A percentile compares a stretch with the other conserved stretches of the same genome.
phyloP scores from a whole-genome alignment of 2,797 vertebrate species.

The Meda fulgida region DNA sequence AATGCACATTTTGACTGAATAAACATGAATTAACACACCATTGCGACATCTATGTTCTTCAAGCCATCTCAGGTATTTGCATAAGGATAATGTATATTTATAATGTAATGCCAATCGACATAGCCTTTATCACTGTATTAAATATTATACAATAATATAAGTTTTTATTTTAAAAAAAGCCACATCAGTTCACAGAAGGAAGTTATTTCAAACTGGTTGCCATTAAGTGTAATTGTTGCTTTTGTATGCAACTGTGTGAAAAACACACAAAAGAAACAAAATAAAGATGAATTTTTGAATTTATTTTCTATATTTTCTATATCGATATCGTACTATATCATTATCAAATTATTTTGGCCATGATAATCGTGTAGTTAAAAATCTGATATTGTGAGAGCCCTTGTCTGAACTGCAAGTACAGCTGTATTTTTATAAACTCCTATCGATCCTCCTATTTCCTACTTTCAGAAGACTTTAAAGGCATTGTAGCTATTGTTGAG shows the following conservation, averaged over 20 bases:
- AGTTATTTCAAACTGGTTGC: neutral
- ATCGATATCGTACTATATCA: too few relatives aligned
- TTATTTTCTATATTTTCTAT: too few relatives aligned
- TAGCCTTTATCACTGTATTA: neutral
- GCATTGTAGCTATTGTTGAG: neutral
- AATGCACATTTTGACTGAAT: neutral
- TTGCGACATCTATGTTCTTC: neutral
- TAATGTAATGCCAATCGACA: neutral
- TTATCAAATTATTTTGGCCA: too few relatives aligned
- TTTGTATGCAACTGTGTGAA: neutral
- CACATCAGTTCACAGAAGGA: neutral
- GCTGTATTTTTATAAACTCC: conserved; percentile 33
- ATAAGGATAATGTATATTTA: neutral
- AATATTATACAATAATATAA: neutral
- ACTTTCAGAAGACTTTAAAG: neutral
- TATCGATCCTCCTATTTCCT: conserved; percentile 11
- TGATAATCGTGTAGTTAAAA: neutral
- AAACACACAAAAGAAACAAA: neutral
- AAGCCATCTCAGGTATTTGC: neutral
- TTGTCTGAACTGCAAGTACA: conserved; percentile 14
- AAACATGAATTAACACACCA: neutral
- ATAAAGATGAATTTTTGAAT: too few relatives aligned
- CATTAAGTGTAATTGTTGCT: neutral
- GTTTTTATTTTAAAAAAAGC: too few relatives aligned
- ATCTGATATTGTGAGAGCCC: neutral